Evolutionary conservation across 2,113 vertebrate species (phyloP), one percentile per base, ranked within the genome.

Genomic region (Ramphastos sulfuratus): DNA sequence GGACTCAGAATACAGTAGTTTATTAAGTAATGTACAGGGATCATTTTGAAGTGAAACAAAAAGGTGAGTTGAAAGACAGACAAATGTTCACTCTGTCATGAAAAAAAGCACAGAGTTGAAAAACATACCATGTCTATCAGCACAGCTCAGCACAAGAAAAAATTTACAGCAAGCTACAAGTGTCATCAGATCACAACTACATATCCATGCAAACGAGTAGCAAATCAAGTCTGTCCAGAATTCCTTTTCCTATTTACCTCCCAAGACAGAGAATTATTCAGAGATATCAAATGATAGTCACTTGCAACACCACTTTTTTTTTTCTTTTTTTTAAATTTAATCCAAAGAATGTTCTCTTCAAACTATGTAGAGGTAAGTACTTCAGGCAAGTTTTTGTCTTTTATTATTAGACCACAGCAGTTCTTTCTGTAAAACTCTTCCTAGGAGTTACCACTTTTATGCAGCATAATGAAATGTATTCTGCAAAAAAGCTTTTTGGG

Each of bases 341-440:
- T 52, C 2, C 6, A 80, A 83, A 64, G 1, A 74, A 66, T 5
- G 5, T 64, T 58, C 66, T 44, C 15, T 65, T 77, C 30, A 27
- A 30, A 37, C 5, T 52, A 81, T 71, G 30, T 15, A 56, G 48
- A 89, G 15, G 11, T 35, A 76, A 73, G 44, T 17, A 67, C 59
- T 84, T 85, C 12, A 39, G 55, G 60, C 52, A 90, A 79, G 25
- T 24, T 56, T 82, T 70, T 48, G 55, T 50, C 35, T 83, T 61
- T 81, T 42, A 1, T 72, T 73, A 71, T 48, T 31, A 76, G 61
- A 80, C 85, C 66, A 90, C 25, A 79, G 23, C 2, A 4, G 8
- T 73, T 82, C 55, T 88, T 60, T 66, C 74, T 50, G 23, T 61
- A 71, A 95, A 94, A 12, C 12, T 85, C 42, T 92, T 79, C 39